These are phyloP conservation scores for Lochmaea capreae DNA, from an alignment of 2,888 invertebrate genomes.

Conservation along the genomic window DNA sequence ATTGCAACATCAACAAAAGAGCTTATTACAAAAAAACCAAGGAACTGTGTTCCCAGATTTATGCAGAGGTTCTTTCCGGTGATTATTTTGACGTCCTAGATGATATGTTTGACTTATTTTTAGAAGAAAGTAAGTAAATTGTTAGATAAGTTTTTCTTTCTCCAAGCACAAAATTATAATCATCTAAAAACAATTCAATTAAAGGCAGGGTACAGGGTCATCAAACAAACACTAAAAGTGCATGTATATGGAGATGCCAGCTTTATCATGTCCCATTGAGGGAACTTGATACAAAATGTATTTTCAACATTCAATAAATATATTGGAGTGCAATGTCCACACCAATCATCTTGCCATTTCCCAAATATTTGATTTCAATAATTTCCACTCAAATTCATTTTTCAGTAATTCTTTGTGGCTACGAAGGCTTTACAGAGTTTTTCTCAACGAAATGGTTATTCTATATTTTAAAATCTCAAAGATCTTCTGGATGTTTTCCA, in stretches of 20 bases:
- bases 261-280: too few species aligned
- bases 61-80: slow-evolving; percentile 45
- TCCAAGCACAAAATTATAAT: too few species aligned
- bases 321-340: too few species aligned
- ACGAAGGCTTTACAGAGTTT: slow-evolving; percentile 55
- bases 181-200: too few species aligned
- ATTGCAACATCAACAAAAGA: slow-evolving; percentile 42
- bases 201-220: too few species aligned
- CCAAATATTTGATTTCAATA: not conserved
- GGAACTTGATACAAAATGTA: too few species aligned
- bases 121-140: slow-evolving; percentile 52
- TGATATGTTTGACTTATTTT: slow-evolving; percentile 52
- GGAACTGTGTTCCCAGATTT: slow-evolving; percentile 50
- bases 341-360: too few species aligned
- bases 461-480: slow-evolving; percentile 52
- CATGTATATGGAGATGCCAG: too few species aligned
- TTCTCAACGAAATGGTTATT: slow-evolving; percentile 51
- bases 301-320: too few species aligned
- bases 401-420: slow-evolving; percentile 55
- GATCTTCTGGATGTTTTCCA: slow-evolving; percentile 52
- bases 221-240: not conserved
- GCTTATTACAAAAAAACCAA: slow-evolving; percentile 41
- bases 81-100: slow-evolving; percentile 46
- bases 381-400: slow-evolving; percentile 12
- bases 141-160: too few species aligned